These are phyloP conservation scores for Heteromyza rotundicornis DNA, from an alignment of 2,888 invertebrate species.

Conservation along the genomic window DNA sequence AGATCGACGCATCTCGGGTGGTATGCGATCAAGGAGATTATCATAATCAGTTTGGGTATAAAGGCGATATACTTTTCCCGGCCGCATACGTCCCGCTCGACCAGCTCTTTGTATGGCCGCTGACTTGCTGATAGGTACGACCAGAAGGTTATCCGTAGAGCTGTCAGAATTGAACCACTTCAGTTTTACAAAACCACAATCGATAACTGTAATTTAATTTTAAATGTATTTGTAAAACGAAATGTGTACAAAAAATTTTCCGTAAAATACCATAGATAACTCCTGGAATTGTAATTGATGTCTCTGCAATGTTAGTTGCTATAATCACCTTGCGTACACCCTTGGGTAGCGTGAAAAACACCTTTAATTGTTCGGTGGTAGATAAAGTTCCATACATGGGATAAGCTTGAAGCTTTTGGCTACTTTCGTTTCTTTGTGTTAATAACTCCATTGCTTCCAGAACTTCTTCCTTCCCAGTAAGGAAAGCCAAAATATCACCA, in stretches of 20 bases:
- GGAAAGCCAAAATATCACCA: conserved; percentile 91
- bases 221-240: neutral
- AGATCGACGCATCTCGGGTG: conserved; percentile 92
- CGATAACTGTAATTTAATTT: conserved; percentile 73
- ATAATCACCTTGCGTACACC: conserved; percentile 87
- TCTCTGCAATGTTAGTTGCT: conserved; percentile 96
- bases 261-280: conserved; percentile 77
- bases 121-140: conserved; percentile 83
- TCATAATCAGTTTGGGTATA: conserved; percentile 80
- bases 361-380: conserved; percentile 78
- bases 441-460: conserved; percentile 74
- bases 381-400: conserved; percentile 94
- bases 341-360: conserved; percentile 75
- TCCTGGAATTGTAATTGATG: conserved; percentile 93
- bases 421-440: conserved; percentile 66
- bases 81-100: conserved; percentile 82
- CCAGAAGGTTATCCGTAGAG: conserved; percentile 82
- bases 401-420: conserved; percentile 69
- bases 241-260: neutral
- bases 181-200: conserved; percentile 94
- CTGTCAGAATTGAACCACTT: conserved; percentile 86
- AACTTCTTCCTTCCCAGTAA: conserved; percentile 95
- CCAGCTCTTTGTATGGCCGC: conserved; percentile 93
- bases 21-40: conserved; percentile 73
- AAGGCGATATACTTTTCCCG: conserved; percentile 86